Evolutionary conservation across 2,888 invertebrate species (phyloP).

Genomic region (Physocephala rufipes): DNA sequence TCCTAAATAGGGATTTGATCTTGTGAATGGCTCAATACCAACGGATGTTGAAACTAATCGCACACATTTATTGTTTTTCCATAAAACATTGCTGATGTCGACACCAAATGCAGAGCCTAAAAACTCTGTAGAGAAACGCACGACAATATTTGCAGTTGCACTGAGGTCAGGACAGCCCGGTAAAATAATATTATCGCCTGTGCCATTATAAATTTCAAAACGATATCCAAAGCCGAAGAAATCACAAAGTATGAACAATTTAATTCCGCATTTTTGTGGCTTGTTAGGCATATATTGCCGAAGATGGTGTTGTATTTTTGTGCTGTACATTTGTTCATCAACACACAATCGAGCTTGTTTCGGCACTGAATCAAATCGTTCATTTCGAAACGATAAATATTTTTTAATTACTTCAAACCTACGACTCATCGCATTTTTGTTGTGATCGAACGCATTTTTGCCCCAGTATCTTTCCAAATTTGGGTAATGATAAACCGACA

Average conservation of each 20-base stretch:
- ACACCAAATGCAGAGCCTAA: slow-evolving; percentile 29
- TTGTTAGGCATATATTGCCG: neutral
- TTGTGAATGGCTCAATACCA: slow-evolving; percentile 79
- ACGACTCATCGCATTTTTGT: slow-evolving; percentile 39
- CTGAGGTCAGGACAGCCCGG: slow-evolving; percentile 30
- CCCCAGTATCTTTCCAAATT: slow-evolving; percentile 43
- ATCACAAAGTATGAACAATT: slow-evolving; percentile 38
- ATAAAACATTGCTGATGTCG: slow-evolving; percentile 28
- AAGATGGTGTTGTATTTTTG: slow-evolving; percentile 17
- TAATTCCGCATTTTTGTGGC: slow-evolving; percentile 30
- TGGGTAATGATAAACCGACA: slow-evolving; percentile 40
- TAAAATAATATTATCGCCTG: slow-evolving; percentile 39
- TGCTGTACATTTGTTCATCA: slow-evolving; percentile 45
- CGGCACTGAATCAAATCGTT: slow-evolving; percentile 43
- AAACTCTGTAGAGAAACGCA: slow-evolving; percentile 28
- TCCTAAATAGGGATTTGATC: slow-evolving; percentile 76
- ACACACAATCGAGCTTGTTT: slow-evolving; percentile 42
- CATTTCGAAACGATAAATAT: slow-evolving; percentile 41
- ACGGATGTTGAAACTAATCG: slow-evolving; percentile 80
- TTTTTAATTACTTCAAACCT: slow-evolving; percentile 41
- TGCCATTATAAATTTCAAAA: slow-evolving; percentile 40
- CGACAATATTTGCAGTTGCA: slow-evolving; percentile 18
- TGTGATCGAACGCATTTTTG: slow-evolving; percentile 37
- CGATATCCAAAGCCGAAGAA: slow-evolving; percentile 37
- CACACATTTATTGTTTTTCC: slow-evolving; percentile 31